Percentiles rank a stretch among this genome's conserved stretches.
phyloP scores from a whole-genome alignment of 2,113 vertebrate genomes.

The Sardina pilchardus region DNA sequence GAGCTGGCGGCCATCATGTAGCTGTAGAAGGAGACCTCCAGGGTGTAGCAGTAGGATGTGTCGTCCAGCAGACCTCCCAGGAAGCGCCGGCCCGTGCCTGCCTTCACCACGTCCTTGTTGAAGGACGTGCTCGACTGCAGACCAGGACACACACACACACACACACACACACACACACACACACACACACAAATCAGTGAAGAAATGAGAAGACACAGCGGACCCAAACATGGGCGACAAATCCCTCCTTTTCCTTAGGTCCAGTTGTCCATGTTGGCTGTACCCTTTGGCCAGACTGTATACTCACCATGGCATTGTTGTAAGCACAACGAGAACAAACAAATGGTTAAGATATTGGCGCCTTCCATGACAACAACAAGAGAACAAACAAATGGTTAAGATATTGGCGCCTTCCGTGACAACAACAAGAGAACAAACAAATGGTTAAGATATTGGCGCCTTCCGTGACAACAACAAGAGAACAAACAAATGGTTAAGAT shows the following conservation, averaged over 20 bases:
- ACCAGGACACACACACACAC: conserved; percentile 35
- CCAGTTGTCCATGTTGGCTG: neutral
- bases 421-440: neutral
- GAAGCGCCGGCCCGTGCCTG: conserved; percentile 91
- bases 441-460: neutral
- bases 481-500: neutral
- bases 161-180: neutral
- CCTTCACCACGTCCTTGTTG: conserved; percentile 93
- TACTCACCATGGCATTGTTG: too few species aligned
- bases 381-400: too few species aligned
- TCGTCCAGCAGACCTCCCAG: conserved; percentile 92
- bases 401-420: too few species aligned
- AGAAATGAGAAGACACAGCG: neutral
- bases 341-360: too few species aligned
- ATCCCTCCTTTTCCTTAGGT: neutral
- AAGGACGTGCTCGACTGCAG: conserved; percentile 92
- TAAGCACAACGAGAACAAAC: too few species aligned
- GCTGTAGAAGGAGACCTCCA: conserved; percentile 98
- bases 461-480: neutral
- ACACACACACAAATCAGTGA: conserved; percentile 21
- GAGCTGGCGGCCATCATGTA: conserved; percentile 79
- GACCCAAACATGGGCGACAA: neutral
- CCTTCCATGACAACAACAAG: too few species aligned
- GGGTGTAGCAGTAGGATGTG: conserved; percentile 94
- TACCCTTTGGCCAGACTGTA: neutral